A percentile compares a stretch with the other conserved stretches of the same genome.
These are phyloP conservation scores for Panthera uncia DNA, from an alignment of 2,113 vertebrate species.

Conservation along the genomic window DNA sequence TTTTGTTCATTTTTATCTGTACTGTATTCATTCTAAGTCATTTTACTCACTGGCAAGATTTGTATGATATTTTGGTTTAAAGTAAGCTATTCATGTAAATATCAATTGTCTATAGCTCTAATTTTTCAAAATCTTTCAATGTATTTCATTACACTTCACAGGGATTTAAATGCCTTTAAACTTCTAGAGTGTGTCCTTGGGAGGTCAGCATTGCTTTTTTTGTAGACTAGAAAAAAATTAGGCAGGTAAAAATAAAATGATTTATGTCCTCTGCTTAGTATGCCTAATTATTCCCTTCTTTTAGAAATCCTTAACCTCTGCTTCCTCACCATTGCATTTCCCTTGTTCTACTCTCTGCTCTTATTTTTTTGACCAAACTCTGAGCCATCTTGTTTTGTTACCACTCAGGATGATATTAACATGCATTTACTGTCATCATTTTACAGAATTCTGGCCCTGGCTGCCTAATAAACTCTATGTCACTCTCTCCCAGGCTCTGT, in stretches of 20 bases:
- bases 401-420: neutral
- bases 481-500: neutral
- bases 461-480: neutral
- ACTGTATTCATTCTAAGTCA: neutral
- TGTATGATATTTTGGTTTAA: neutral
- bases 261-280: neutral
- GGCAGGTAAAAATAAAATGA: neutral
- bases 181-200: neutral
- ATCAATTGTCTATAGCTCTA: neutral
- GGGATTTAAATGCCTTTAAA: neutral
- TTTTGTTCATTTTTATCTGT: neutral
- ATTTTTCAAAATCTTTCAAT: neutral
- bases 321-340: neutral
- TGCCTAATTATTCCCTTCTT: neutral
- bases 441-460: neutral
- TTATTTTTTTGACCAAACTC: neutral
- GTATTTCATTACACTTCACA: neutral
- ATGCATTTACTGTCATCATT: neutral
- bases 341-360: neutral
- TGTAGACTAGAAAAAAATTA: neutral
- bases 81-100: neutral
- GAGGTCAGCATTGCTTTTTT: neutral
- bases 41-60: neutral
- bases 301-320: neutral
- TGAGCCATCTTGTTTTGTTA: neutral